Conservation (phyloP, 2,888 invertebrate species). For the Punctoribates punctum region DNA sequence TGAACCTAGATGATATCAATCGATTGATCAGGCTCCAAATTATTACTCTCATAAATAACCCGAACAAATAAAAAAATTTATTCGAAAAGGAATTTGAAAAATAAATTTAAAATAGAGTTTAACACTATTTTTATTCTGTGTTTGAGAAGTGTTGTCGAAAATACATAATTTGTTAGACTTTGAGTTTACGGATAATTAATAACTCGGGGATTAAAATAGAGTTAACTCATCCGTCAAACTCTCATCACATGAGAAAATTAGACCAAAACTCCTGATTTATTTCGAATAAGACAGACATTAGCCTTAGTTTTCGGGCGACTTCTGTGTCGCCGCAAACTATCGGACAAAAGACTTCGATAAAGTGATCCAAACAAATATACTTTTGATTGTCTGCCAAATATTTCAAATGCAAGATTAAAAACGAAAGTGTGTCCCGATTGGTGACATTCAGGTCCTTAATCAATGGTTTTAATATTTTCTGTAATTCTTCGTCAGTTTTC, state of each 20-base stretch:
- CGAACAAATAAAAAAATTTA: too few species aligned
- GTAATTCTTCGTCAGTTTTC: conserved; percentile 28
- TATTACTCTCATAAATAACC: too few species aligned
- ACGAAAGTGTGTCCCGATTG: conserved; percentile 38
- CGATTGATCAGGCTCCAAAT: too few species aligned
- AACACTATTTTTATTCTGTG: too few species aligned
- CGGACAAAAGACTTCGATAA: conserved; percentile 35
- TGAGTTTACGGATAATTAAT: too few species aligned
- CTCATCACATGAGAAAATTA: background rate
- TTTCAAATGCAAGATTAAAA: conserved; percentile 38
- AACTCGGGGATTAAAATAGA: too few species aligned
- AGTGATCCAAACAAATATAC: conserved; percentile 13
- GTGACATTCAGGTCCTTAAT: conserved; percentile 14
- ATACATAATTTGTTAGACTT: too few species aligned
- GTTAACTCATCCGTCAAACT: too few species aligned
- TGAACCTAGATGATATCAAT: too few species aligned
- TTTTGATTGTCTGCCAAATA: conserved; percentile 35
- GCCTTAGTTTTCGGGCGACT: conserved; percentile 14
- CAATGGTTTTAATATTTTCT: background rate
- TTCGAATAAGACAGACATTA: conserved; percentile 30
- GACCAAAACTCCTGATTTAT: background rate
- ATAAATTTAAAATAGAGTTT: too few species aligned
- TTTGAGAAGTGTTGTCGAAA: too few species aligned
- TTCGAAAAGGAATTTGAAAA: too few species aligned
- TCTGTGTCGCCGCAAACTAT: conserved; percentile 39